These are phyloP conservation scores for Drosophila paulistorum DNA, from an alignment of 1,140 invertebrate genomes.

Conservation along the genomic window DNA sequence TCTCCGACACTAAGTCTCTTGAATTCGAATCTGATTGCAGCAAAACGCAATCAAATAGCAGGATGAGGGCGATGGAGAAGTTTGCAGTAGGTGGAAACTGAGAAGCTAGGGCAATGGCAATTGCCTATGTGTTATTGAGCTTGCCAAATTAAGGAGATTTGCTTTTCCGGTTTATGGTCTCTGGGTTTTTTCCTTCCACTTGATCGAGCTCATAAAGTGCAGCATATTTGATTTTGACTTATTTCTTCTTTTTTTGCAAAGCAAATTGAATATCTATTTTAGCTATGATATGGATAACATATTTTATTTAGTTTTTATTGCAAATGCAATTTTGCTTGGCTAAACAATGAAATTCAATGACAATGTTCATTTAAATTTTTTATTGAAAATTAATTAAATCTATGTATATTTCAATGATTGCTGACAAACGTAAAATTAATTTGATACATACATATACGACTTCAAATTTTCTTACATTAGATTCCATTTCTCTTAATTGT, in stretches of 20 bases:
- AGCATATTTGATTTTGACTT: slow-evolving; percentile 8
- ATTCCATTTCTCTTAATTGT: too few species aligned
- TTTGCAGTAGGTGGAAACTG: not conserved
- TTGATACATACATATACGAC: too few species aligned
- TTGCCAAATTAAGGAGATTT: slow-evolving; percentile 11
- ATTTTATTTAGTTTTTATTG: too few species aligned
- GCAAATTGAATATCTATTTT: not conserved
- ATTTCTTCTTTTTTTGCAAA: not conserved
- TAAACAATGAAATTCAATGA: slow-evolving; percentile 1
- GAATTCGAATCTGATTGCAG: not conserved
- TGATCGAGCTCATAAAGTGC: slow-evolving; percentile 7
- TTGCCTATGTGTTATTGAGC: slow-evolving; percentile 17
- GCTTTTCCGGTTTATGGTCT: not conserved
- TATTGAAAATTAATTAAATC: too few species aligned
- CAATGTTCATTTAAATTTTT: not conserved
- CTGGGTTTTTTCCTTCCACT: slow-evolving; percentile 7
- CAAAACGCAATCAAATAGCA: not conserved
- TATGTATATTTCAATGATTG: too few species aligned
- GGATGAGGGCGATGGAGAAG: too few species aligned
- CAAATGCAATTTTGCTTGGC: not conserved
- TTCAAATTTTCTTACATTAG: too few species aligned
- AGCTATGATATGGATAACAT: not conserved
- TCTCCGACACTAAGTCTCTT: not conserved
- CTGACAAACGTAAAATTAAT: too few species aligned
- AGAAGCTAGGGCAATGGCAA: not conserved